These are phyloP conservation scores for Bruchidius siliquastri DNA, from an alignment of 2,888 invertebrate genomes.

Conservation along the genomic window DNA sequence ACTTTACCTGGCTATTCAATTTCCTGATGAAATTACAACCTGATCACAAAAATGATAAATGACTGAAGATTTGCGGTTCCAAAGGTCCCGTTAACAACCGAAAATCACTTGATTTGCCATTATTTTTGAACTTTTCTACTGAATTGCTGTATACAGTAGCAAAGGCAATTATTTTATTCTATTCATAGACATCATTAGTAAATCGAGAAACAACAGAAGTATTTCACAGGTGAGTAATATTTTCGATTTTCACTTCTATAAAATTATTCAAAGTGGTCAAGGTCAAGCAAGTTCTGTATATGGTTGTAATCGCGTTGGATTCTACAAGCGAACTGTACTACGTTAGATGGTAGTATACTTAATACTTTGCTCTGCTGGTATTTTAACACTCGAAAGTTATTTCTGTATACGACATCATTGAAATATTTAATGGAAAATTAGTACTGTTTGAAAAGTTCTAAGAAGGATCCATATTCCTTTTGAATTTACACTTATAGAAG, in stretches of 20 bases:
- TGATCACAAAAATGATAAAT: too few species aligned
- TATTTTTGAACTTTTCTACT: too few species aligned
- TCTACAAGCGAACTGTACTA: background rate
- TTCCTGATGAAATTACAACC: too few species aligned
- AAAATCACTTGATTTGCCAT: too few species aligned
- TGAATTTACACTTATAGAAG: too few species aligned
- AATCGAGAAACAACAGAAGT: background rate
- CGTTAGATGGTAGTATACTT: background rate
- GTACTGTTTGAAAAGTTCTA: too few species aligned
- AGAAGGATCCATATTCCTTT: too few species aligned
- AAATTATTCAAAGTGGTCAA: background rate
- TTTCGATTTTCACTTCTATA: background rate
- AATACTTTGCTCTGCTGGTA: background rate
- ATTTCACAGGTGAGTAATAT: background rate
- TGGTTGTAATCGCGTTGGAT: background rate
- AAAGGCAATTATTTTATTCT: background rate
- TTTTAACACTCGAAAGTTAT: background rate
- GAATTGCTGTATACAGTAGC: background rate
- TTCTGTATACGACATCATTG: background rate
- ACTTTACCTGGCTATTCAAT: too few species aligned
- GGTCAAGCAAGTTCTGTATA: background rate
- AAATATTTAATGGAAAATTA: background rate
- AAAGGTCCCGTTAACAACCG: too few species aligned
- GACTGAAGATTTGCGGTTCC: too few species aligned
- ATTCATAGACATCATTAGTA: background rate